These are phyloP conservation scores for Bimastos eiseni DNA, from an alignment of 2,888 invertebrate species.

Conservation along the genomic window DNA sequence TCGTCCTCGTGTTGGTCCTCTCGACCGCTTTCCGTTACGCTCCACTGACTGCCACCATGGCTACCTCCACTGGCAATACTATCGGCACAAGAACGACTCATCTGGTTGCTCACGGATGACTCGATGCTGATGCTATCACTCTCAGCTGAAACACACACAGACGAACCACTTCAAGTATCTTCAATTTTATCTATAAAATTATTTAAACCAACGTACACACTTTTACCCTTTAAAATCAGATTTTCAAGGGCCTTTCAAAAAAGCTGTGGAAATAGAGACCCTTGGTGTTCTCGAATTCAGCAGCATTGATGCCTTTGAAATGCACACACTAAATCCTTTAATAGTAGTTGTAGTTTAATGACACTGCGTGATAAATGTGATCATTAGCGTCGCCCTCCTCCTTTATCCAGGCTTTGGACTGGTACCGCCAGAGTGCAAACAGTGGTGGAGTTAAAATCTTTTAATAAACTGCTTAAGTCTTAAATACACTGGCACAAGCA, in stretches of 20 bases:
- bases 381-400: no score
- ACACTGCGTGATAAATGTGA: no score
- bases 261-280: no score
- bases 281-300: neutral
- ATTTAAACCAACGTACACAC: no score
- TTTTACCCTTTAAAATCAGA: no score
- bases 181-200: no score
- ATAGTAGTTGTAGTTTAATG: no score
- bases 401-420: no score
- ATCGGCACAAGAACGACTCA: conserved; percentile 1
- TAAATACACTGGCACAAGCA: neutral
- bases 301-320: neutral
- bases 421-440: no score
- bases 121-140: conserved; percentile 57
- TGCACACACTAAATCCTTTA: neutral
- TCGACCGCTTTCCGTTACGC: conserved; percentile 23
- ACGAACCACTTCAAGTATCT: neutral
- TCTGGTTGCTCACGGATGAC: conserved; percentile 40
- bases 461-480: neutral
- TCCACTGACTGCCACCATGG: conserved; percentile 3
- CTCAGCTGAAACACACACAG: conserved; percentile 46
- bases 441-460: no score
- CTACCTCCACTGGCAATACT: conserved; percentile 10
- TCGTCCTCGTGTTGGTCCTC: conserved; percentile 16
- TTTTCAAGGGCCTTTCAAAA: neutral